Evolutionary conservation across 1,140 invertebrate genomes (phyloP).

Genomic region (Latrodectus geometricus): DNA sequence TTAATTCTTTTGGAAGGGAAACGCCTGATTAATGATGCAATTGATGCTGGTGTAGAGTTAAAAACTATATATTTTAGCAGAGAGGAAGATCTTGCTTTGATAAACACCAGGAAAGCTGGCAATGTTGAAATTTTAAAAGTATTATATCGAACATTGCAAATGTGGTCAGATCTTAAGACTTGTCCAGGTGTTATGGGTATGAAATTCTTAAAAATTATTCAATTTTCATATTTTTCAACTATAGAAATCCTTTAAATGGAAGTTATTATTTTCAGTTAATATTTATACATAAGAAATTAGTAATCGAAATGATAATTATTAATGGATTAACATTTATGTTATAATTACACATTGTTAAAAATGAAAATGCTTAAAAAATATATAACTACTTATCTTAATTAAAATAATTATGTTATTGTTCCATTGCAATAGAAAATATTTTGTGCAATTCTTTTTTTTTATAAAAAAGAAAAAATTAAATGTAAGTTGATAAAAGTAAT

Average conservation of each 20-base stretch:
- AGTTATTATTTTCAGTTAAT: neutral
- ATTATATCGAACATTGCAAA: conserved; percentile 80
- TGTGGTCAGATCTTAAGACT: conserved; percentile 85
- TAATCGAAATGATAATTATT: neutral
- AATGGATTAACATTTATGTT: neutral
- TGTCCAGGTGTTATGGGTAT: conserved; percentile 85
- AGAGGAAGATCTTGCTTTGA: conserved; percentile 73
- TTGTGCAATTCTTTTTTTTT: no score
- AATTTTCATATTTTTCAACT: no score
- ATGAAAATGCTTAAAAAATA: no score
- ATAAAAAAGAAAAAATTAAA: no score
- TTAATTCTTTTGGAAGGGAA: conserved; percentile 84
- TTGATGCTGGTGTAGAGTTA: conserved; percentile 76
- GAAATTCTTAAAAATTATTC: neutral
- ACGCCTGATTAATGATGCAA: conserved; percentile 82
- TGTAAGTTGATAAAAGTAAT: no score
- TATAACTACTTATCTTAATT: no score
- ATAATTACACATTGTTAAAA: no score
- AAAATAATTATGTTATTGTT: no score
- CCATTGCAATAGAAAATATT: no score
- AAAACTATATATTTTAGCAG: conserved; percentile 79
- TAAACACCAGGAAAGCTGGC: conserved; percentile 69
- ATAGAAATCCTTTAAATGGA: no score
- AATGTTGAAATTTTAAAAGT: conserved; percentile 76
- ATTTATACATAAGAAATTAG: neutral